A percentile compares a stretch with the other conserved stretches of the same genome.
Conservation (phyloP, 1,140 invertebrate species). For the Mylabris phalerata region DNA sequence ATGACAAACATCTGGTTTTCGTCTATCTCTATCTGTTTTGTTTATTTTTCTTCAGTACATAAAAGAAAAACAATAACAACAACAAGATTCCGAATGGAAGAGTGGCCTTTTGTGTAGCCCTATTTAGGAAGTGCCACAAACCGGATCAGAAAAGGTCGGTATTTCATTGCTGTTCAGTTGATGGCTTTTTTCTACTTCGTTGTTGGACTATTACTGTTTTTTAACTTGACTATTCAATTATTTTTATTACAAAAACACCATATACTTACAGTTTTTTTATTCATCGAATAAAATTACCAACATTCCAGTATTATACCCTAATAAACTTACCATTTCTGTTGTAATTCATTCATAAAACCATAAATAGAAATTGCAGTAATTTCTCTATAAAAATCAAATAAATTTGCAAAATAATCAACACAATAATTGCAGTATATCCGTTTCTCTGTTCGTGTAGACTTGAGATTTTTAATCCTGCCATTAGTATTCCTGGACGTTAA, state of each 20-base stretch:
- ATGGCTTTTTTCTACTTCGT: constrained; percentile 5
- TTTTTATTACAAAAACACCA: constrained; percentile 3
- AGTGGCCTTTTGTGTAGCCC: not conserved
- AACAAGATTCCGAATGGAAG: constrained; percentile 11
- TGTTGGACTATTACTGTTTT: constrained; percentile 10
- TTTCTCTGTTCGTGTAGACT: too few species aligned
- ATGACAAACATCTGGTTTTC: too few species aligned
- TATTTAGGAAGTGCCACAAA: constrained; percentile 9
- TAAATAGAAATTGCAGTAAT: too few species aligned
- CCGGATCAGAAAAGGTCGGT: constrained; percentile 4
- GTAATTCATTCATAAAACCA: too few species aligned
- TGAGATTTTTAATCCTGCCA: too few species aligned
- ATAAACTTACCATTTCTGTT: too few species aligned
- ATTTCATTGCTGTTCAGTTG: not conserved
- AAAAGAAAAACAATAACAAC: not conserved
- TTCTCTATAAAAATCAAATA: too few species aligned
- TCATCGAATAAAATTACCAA: constrained; percentile 1
- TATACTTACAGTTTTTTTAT: not conserved
- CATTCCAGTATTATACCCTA: constrained; percentile 1
- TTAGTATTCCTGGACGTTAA: too few species aligned
- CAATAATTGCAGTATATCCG: too few species aligned
- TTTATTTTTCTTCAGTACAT: too few species aligned
- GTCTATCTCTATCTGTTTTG: too few species aligned
- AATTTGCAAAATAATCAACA: too few species aligned
- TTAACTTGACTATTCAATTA: constrained; percentile 9